phyloP scores from a whole-genome alignment of 2,888 invertebrate genomes.

The Dasypolia templi region DNA sequence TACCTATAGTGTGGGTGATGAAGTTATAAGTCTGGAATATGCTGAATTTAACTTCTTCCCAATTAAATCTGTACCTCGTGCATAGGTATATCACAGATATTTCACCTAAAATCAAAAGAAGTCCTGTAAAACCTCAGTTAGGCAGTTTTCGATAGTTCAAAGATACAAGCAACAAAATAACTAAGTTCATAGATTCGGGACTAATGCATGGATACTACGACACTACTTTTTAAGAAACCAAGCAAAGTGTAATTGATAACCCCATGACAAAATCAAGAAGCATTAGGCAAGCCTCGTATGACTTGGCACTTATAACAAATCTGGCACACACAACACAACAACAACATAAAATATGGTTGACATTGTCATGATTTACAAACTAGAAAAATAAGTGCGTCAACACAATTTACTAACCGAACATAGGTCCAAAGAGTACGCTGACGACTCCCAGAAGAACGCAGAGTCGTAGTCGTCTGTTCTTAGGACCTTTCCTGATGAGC shows the following conservation, averaged over 20 bases:
- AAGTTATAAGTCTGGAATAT: slow-evolving; percentile 87
- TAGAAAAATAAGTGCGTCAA: background rate
- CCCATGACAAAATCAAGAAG: background rate
- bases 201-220: background rate
- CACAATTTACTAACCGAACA: slow-evolving; percentile 83
- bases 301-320: background rate
- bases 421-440: slow-evolving; percentile 88
- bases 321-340: too few relatives aligned
- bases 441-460: slow-evolving; percentile 83
- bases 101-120: slow-evolving; percentile 80
- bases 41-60: slow-evolving; percentile 86
- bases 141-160: too few relatives aligned
- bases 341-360: too few relatives aligned
- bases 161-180: too few relatives aligned
- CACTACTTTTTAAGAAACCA: background rate
- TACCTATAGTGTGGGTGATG: slow-evolving; percentile 83
- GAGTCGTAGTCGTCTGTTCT: slow-evolving; percentile 81
- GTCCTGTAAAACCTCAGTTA: background rate
- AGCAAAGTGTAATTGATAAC: background rate
- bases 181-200: too few relatives aligned
- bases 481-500: slow-evolving; percentile 84
- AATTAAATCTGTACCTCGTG: slow-evolving; percentile 85
- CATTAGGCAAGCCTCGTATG: too few relatives aligned
- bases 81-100: slow-evolving; percentile 82
- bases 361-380: background rate